Conservation (phyloP, 64 coral and sea anemone species). For the Montipora cactus region DNA sequence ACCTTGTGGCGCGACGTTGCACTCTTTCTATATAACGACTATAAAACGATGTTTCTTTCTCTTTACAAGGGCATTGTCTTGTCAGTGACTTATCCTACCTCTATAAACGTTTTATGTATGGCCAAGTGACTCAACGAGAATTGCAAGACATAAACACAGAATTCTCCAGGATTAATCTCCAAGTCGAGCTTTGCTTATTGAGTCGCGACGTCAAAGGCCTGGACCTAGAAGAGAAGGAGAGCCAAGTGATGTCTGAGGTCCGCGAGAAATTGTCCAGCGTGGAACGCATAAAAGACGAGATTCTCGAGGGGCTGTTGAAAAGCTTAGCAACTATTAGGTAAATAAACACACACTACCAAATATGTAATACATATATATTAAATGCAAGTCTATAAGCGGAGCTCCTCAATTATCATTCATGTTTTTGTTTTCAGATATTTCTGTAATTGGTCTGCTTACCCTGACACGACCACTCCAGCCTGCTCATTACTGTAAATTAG, state of each 20-base stretch:
- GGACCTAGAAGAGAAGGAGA: not conserved
- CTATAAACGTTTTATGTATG: not conserved
- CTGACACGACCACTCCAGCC: too few relatives aligned
- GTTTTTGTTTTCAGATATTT: too few relatives aligned
- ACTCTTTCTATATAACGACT: too few relatives aligned
- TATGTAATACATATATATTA: too few relatives aligned
- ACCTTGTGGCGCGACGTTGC: too few relatives aligned
- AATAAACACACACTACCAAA: not conserved
- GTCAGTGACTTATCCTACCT: slow-evolving; percentile 8
- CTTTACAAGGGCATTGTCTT: not conserved
- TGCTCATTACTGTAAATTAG: too few relatives aligned
- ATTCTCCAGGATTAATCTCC: slow-evolving; percentile 44
- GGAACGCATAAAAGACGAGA: slow-evolving; percentile 9
- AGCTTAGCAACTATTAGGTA: not conserved
- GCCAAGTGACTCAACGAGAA: slow-evolving; percentile 1
- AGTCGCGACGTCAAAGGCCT: slow-evolving; percentile 8
- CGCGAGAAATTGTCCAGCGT: not conserved
- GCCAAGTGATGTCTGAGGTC: not conserved
- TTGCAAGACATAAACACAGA: slow-evolving; percentile 64
- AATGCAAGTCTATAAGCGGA: too few relatives aligned
- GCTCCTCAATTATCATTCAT: too few relatives aligned
- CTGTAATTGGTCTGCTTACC: too few relatives aligned
- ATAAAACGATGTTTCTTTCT: not conserved
- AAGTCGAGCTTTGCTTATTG: slow-evolving; percentile 55
- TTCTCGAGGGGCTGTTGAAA: not conserved